Evolutionary conservation across 2,797 vertebrate species (phyloP).

Genomic region (Caiman crocodilus): DNA sequence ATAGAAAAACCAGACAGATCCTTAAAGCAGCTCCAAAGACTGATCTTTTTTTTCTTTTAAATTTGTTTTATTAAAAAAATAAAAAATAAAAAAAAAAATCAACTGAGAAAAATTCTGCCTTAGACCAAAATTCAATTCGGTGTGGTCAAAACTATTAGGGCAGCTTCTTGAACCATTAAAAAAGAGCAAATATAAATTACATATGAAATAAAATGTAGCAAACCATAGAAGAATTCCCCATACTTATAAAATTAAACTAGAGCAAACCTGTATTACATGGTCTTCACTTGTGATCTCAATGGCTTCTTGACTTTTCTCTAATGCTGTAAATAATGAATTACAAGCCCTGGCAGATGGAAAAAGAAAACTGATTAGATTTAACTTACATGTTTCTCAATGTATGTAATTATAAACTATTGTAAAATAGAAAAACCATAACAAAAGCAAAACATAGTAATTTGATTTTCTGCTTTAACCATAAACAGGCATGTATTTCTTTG

Average conservation of each 20-base stretch:
- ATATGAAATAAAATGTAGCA: conserved; percentile 18
- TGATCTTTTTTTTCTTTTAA: neutral
- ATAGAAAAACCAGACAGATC: neutral
- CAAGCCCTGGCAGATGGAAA: conserved; percentile 86
- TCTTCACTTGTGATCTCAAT: conserved; percentile 98
- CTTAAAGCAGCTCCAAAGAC: neutral
- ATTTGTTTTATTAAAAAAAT: neutral
- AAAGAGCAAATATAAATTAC: neutral
- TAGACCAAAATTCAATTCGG: neutral
- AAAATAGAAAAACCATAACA: neutral
- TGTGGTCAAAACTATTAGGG: neutral
- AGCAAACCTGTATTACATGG: conserved; percentile 94
- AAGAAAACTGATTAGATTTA: conserved; percentile 11
- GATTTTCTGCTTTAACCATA: neutral
- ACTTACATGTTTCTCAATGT: neutral
- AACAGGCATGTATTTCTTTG: neutral
- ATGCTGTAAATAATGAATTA: conserved; percentile 94
- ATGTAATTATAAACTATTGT: neutral
- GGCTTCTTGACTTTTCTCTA: conserved; percentile 98
- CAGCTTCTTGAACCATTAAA: conserved; percentile 5
- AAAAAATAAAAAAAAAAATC: neutral
- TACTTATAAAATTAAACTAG: conserved; percentile 14
- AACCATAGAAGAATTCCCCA: conserved; percentile 24
- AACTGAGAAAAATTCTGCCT: neutral
- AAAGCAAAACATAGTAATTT: neutral